A percentile compares a stretch with the other conserved stretches of the same genome.
Conservation (phyloP, 1,140 invertebrate species). For the Riptortus pedestris region DNA sequence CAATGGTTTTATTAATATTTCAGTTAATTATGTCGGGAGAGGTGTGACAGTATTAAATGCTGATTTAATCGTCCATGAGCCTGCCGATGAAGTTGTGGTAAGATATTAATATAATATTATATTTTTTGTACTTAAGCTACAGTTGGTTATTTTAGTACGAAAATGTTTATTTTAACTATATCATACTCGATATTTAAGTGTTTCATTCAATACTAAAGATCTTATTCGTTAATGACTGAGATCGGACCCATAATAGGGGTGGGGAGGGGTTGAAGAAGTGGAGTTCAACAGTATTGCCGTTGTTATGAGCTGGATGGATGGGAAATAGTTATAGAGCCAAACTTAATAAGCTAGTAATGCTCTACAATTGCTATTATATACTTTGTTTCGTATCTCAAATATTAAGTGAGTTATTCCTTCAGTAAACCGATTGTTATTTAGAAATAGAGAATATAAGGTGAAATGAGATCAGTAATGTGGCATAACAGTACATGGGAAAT, state of each 20-base stretch:
- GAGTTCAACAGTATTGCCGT: neutral
- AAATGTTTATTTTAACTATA: neutral
- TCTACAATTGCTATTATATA: no score
- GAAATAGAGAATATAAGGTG: no score
- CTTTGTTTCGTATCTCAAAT: no score
- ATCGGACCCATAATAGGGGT: neutral
- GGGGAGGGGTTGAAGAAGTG: neutral
- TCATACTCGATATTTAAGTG: neutral
- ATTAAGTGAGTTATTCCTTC: no score
- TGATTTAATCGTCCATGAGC: neutral
- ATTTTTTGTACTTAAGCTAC: no score
- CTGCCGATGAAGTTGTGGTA: neutral
- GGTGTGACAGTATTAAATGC: neutral
- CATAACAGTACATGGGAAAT: no score
- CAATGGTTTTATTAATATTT: neutral
- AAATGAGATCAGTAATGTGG: no score
- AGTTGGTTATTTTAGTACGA: neutral
- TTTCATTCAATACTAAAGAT: neutral
- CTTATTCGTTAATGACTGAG: neutral
- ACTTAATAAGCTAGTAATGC: no score
- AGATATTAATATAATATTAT: no score
- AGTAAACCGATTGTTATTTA: no score
- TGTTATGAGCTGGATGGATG: no score
- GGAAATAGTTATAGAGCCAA: no score
- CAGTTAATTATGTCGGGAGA: neutral